phyloP scores from a whole-genome alignment of 2,113 vertebrate species.

The Agelaius tricolor region DNA sequence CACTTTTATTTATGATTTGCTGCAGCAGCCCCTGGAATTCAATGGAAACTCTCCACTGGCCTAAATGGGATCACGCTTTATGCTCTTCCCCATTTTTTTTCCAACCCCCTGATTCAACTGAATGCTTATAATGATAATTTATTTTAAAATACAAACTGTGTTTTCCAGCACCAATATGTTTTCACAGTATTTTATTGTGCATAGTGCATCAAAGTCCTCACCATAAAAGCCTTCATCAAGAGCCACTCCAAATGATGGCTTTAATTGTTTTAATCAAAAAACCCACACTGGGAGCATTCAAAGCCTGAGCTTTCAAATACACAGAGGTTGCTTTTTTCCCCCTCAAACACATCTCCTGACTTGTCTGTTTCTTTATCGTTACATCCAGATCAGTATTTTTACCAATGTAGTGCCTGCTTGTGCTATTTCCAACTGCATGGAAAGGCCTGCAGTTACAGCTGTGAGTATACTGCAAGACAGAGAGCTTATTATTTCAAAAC shows the following conservation, averaged over 20 bases:
- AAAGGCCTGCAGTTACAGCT: not conserved
- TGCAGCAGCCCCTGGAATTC: not conserved
- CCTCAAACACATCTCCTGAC: not conserved
- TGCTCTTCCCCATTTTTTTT: not conserved
- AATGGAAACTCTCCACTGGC: not conserved
- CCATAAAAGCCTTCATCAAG: not conserved
- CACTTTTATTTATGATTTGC: not conserved
- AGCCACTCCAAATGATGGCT: not conserved
- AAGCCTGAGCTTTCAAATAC: not conserved
- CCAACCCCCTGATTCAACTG: not conserved
- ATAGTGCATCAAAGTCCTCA: not conserved
- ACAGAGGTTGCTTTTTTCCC: not conserved
- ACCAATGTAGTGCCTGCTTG: not conserved
- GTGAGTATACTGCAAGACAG: not conserved
- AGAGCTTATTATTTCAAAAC: constrained; percentile 1
- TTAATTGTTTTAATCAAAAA: not conserved
- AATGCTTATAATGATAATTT: not conserved
- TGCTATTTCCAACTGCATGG: not conserved
- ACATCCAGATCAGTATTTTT: not conserved
- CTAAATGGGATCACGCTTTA: not conserved
- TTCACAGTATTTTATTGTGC: not conserved
- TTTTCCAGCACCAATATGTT: not conserved
- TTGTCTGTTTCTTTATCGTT: not conserved
- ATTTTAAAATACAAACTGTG: not conserved
- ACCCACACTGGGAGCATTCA: not conserved